Base-by-base conservation (phyloP, 2,797 vertebrate genomes). In the Denticeps clupeoides region DNA sequence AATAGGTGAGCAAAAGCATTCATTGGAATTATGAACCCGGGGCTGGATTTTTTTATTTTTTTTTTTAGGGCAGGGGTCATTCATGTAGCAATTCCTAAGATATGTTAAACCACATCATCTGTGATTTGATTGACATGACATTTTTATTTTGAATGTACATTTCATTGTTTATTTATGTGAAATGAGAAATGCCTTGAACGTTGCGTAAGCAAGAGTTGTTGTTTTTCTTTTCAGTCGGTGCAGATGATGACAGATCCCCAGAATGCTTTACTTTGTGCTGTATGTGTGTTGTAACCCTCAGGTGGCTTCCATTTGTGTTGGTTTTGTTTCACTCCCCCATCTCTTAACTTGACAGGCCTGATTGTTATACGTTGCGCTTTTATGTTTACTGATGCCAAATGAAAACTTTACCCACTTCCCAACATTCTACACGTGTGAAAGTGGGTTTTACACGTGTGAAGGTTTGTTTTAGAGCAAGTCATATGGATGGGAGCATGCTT, bases 161-260 rank as follows among this genome's bases (percentile, higher is more conserved):
- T 75, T 74, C 77, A 71, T 74, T 79, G 68, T 84, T n/a, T 87
- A 88, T 89, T 89, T 89, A 88, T 88, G 81, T 78, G 65, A 78
- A 74, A n/a, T 74, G 77, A 67, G 63, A 76, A 67, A 82, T 74
- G 73, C 75, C 60, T 77, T 67, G 61, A 68, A 77, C 68, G 72
- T 79, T 81, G 73, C 78, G 73, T 78, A 76, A 63, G 76, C 75
- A 73, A 70, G 55, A 73, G 69, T 50, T 21, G 51, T 41, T 21
- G 45, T 25, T 11, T 47, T 38, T 53, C 37, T 46, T 56, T 31
- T 29, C 35, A 45, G 22, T 32, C 5, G 27, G 29, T 13, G 37
- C 19, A 41, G 21, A 13, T 6, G 8, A 24, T 7, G 3, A 18
- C 41, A 42, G 27, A n/a, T 49, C 41, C 42, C 44, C 33, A 18